Base-by-base conservation (phyloP, 2,797 vertebrate genomes). In the Spea hammondii region DNA sequence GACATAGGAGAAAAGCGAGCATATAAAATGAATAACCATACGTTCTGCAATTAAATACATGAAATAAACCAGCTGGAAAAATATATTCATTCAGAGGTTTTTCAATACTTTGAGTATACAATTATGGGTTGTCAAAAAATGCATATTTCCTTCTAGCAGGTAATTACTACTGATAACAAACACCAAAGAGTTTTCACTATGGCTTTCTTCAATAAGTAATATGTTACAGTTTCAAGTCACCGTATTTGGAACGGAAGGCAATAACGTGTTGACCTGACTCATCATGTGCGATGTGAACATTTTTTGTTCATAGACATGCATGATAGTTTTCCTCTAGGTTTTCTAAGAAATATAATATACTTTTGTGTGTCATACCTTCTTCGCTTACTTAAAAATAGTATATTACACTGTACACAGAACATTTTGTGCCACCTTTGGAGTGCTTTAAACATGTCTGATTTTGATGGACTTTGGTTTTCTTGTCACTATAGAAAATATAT, bases 111-210 rank as follows among this genome's bases (percentile, higher is more conserved):
- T 59, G 70, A 81, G 53, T 68, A 76, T 72, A 64, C 72, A 77
- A 81, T 81, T 81, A 81, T 44, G 49, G 74, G 79, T 65, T 81
- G 79, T 81, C 79, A 81, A 77, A 11, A 71, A 81, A 72, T 77
- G 79, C 76, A 76, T 72, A 72, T 64, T 62, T 77, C 65, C 72
- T 68, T 7, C 79, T 72, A 76, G 78, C 62, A 72, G 68, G 74
- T 81, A 77, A 77, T 81, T 81, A 65, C 64, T 76, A 80, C 55
- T 80, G 79, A 71, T 80, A 76, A 80, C 76, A 68, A 80, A 65
- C 79, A 68, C 79, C 53, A 49, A 64, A 76, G 50, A 32, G 14
- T 51, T 46, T 76, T n/a, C 47, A 53, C 32, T 70, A 8, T 17
- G 47, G 49, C 57, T 55, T 69, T 46, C 44, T 74, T 70, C 32